Conservation (phyloP, 2,113 vertebrate genomes). For the Cyprinodon variegatus region DNA sequence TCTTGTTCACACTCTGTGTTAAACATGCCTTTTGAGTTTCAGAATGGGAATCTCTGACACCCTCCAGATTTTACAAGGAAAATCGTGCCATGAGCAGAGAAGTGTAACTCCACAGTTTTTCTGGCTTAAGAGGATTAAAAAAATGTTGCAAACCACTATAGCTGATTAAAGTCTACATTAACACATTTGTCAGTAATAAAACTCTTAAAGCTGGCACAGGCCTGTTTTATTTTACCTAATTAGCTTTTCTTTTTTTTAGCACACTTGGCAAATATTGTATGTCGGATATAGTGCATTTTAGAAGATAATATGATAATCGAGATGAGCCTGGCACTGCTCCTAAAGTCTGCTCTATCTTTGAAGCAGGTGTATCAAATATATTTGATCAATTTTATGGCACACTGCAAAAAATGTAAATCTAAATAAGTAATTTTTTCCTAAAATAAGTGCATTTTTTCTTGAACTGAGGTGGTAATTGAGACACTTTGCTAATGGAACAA, state of each 20-base stretch:
- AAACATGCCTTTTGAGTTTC: slow-evolving; percentile 15
- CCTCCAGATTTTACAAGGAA: slow-evolving; percentile 2
- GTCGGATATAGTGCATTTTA: background rate
- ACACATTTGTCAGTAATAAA: slow-evolving; percentile 5
- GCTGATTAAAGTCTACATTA: slow-evolving; percentile 7
- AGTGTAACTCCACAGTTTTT: background rate
- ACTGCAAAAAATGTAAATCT: no score
- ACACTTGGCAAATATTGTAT: background rate
- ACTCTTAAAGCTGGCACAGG: slow-evolving; percentile 1
- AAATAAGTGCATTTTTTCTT: no score
- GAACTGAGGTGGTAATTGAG: no score
- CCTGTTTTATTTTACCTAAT: background rate
- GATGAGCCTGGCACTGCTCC: background rate
- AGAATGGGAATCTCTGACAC: slow-evolving; percentile 13
- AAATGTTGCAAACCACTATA: background rate
- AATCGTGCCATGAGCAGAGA: background rate
- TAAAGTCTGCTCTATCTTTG: background rate
- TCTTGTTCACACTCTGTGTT: slow-evolving; percentile 10
- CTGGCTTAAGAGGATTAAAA: background rate
- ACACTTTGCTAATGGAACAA: no score
- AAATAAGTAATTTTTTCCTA: no score
- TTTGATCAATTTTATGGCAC: background rate
- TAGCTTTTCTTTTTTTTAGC: background rate
- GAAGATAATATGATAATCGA: background rate
- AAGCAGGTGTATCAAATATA: background rate